Percentiles rank a stretch among this genome's conserved stretches.
Conservation (phyloP, 1,140 invertebrate genomes). For the Drosophila quadrilineata region DNA sequence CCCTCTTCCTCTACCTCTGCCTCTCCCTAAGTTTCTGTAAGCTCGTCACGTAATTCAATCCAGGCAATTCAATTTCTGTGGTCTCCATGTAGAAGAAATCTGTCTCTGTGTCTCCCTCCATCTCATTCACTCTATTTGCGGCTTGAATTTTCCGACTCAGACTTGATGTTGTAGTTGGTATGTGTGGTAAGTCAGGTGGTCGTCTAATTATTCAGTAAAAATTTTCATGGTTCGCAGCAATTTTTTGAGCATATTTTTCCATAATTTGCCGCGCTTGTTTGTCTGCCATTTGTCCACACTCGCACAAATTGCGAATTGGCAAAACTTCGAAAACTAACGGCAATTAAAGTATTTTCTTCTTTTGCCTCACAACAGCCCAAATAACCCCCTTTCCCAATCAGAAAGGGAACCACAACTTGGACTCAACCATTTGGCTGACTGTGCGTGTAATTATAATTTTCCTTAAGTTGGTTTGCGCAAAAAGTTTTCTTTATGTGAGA, state of each 20-base stretch:
- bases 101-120: no score
- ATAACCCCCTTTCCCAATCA: neutral
- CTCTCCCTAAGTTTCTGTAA: constrained; percentile 26
- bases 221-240: constrained; percentile 60
- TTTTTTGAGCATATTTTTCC: constrained; percentile 61
- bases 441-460: constrained; percentile 79
- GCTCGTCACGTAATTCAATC: constrained; percentile 67
- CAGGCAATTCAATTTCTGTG: constrained; percentile 42
- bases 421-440: constrained; percentile 64
- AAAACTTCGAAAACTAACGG: constrained; percentile 73
- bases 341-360: constrained; percentile 75
- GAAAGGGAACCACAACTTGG: constrained; percentile 27
- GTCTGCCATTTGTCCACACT: constrained; percentile 49
- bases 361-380: constrained; percentile 31
- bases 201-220: constrained; percentile 62
- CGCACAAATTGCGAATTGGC: constrained; percentile 72
- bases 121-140: no score
- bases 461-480: constrained; percentile 76
- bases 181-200: constrained; percentile 19
- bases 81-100: neutral
- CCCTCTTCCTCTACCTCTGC: no score
- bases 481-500: constrained; percentile 79
- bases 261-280: constrained; percentile 73
- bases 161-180: neutral
- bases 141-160: constrained; percentile 6